Evolutionary conservation across 2,888 invertebrate genomes (phyloP).

Genomic region (Nectonema munidae): DNA sequence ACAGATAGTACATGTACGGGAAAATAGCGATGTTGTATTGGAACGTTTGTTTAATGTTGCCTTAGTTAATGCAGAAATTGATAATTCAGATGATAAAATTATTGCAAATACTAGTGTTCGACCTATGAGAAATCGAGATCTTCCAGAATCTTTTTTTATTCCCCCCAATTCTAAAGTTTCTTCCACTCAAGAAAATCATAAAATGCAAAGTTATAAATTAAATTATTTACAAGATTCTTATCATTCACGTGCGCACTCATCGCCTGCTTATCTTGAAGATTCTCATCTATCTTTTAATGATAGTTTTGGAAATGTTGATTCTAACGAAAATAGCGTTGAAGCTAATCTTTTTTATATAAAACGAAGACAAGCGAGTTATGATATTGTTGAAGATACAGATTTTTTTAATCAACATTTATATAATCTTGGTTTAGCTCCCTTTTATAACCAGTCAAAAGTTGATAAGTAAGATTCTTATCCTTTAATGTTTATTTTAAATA

Average conservation of each 20-base stretch:
- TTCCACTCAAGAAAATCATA: background rate
- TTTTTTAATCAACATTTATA: too few species aligned
- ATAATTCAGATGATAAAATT: too few species aligned
- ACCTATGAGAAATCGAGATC: constrained; percentile 10
- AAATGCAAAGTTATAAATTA: background rate
- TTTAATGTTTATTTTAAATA: too few species aligned
- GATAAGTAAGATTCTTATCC: too few species aligned
- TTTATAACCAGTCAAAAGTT: too few species aligned
- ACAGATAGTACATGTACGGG: constrained; percentile 9
- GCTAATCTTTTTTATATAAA: too few species aligned
- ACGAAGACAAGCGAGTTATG: constrained; percentile 9
- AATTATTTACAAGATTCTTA: background rate
- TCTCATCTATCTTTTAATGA: background rate
- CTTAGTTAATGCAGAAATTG: background rate
- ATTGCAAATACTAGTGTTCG: too few species aligned
- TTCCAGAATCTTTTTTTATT: constrained; percentile 8
- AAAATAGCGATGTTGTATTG: constrained; percentile 7
- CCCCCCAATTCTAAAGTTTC: constrained; percentile 9
- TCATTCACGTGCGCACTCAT: constrained; percentile 10
- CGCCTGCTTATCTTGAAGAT: constrained; percentile 8
- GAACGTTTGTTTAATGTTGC: constrained; percentile 9
- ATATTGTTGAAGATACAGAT: constrained; percentile 11
- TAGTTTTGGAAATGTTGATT: background rate
- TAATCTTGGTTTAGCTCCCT: too few species aligned
- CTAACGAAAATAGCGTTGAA: background rate